phyloP scores from a whole-genome alignment of 2,113 vertebrate species.

The Morone chrysops region DNA sequence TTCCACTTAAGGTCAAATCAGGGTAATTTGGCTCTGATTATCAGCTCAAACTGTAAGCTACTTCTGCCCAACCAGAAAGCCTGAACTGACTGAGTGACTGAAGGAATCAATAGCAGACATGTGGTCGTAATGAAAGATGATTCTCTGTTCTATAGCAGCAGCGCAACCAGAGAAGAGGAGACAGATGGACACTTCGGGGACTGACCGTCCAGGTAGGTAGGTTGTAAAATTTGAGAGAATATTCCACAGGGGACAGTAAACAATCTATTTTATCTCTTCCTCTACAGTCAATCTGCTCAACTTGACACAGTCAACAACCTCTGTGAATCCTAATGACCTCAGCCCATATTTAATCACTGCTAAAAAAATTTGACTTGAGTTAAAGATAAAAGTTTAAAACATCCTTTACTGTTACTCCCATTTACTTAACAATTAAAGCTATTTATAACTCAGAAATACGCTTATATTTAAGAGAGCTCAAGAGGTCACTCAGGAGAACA shows the following conservation, averaged over 20 bases:
- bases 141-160: not conserved
- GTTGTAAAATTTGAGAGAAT: not conserved
- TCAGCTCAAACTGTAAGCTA: conserved; percentile 33
- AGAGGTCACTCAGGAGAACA: too few species aligned
- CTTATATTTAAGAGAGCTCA: too few species aligned
- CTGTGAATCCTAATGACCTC: not conserved
- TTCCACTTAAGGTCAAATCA: conserved; percentile 43
- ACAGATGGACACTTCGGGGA: conserved; percentile 53
- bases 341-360: not conserved
- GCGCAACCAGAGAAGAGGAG: conserved; percentile 50
- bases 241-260: not conserved
- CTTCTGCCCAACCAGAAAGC: conserved; percentile 12
- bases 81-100: conserved; percentile 10
- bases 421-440: too few species aligned
- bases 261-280: not conserved
- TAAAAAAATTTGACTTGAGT: not conserved
- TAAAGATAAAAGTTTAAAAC: not conserved
- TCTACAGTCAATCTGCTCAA: not conserved
- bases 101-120: conserved; percentile 60
- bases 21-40: conserved; percentile 29
- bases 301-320: not conserved
- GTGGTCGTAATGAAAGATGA: conserved; percentile 24
- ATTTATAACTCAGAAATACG: too few species aligned
- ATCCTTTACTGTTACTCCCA: not conserved
- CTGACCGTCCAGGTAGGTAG: not conserved